Evolutionary conservation across 2,888 invertebrate genomes (phyloP).

Genomic region (Ryuthela nishihirai): DNA sequence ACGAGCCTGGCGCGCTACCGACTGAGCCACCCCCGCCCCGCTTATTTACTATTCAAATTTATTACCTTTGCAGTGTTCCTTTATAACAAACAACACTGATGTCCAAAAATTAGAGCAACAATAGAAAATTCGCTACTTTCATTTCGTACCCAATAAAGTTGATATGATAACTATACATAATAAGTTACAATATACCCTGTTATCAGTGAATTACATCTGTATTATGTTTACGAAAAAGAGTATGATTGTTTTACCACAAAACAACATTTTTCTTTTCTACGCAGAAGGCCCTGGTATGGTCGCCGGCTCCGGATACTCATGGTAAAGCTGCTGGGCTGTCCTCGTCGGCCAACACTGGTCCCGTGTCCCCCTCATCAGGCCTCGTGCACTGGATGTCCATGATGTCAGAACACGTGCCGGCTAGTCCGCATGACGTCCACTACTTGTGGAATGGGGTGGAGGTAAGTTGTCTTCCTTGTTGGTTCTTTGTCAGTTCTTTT

Average conservation of each 20-base stretch:
- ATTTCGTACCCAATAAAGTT: too few relatives aligned
- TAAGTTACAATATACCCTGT: not conserved
- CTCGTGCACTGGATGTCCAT: constrained; percentile 96
- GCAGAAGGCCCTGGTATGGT: constrained; percentile 60
- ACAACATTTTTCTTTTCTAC: constrained; percentile 1
- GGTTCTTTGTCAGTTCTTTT: not conserved
- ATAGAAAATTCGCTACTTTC: too few relatives aligned
- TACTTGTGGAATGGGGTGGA: constrained; percentile 59
- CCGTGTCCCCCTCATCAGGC: constrained; percentile 42
- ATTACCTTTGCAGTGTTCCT: too few relatives aligned
- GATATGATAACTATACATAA: too few relatives aligned
- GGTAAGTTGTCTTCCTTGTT: constrained; percentile 44
- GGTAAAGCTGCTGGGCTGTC: constrained; percentile 38
- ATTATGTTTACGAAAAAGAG: not conserved
- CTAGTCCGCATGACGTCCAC: constrained; percentile 62
- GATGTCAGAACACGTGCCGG: constrained; percentile 84
- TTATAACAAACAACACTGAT: too few relatives aligned
- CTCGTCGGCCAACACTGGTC: constrained; percentile 26
- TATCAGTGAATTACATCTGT: not conserved
- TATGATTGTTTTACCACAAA: too few relatives aligned
- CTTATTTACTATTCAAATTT: too few relatives aligned
- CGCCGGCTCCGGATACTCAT: constrained; percentile 56
- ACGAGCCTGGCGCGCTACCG: too few relatives aligned
- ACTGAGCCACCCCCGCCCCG: too few relatives aligned
- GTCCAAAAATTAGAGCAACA: too few relatives aligned